phyloP scores from a whole-genome alignment of 1,140 invertebrate species.

The Lepidurus packardi region DNA sequence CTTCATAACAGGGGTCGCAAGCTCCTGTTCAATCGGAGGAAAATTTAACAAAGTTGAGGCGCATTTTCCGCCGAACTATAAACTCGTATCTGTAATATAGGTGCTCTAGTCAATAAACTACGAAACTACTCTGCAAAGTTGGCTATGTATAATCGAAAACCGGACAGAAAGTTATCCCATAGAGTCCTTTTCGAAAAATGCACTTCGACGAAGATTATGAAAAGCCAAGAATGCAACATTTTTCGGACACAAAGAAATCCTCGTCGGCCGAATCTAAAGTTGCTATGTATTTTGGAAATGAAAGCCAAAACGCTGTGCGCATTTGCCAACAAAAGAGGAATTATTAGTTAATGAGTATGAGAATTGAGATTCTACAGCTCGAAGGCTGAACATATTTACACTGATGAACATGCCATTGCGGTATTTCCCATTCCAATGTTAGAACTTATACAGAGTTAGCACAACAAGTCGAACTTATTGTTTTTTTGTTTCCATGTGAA shows the following conservation, averaged over 20 bases:
- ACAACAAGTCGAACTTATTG: not conserved
- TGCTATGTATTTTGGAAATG: conserved; percentile 19
- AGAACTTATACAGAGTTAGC: not conserved
- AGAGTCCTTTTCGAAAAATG: no score
- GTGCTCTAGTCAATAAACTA: no score
- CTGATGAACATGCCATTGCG: conserved; percentile 8
- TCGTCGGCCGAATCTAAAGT: conserved; percentile 7
- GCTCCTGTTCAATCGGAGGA: not conserved
- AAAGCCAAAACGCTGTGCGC: conserved; percentile 12
- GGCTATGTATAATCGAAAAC: no score
- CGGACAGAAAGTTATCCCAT: no score
- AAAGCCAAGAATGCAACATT: no score
- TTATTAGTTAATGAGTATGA: conserved; percentile 17
- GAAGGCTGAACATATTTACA: conserved; percentile 15
- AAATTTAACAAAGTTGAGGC: no score
- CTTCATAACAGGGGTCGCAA: not conserved
- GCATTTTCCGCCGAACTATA: no score
- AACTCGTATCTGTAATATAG: no score
- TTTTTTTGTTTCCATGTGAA: not conserved
- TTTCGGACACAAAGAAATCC: not conserved
- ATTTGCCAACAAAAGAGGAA: not conserved
- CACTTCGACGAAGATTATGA: no score
- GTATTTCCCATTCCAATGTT: conserved; percentile 13
- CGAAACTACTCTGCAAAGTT: no score
- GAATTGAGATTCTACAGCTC: not conserved